Evolutionary conservation across 2,888 invertebrate species (phyloP).

Genomic region (Serripes groenlandicus): DNA sequence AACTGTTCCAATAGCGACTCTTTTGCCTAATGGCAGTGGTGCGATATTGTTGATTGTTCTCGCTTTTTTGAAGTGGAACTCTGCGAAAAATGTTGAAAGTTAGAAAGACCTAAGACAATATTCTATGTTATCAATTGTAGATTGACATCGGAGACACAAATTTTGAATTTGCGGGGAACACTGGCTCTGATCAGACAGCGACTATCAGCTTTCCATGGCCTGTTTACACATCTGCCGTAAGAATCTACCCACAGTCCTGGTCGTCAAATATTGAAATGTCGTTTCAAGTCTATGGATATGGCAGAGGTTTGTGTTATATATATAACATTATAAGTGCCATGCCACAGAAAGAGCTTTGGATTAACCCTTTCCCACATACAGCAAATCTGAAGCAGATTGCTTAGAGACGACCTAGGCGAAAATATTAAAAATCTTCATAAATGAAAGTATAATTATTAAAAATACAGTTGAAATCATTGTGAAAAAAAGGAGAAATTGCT

Average conservation of each 20-base stretch:
- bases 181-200: constrained; percentile 19
- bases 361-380: not conserved
- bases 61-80: too few species aligned
- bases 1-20: too few species aligned
- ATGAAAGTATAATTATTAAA: not conserved
- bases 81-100: too few species aligned
- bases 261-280: constrained; percentile 60
- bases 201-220: constrained; percentile 48
- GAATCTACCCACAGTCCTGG: constrained; percentile 60
- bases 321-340: not conserved
- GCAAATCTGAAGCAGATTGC: too few species aligned
- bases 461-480: not conserved
- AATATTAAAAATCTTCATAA: not conserved
- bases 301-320: constrained; percentile 46
- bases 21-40: too few species aligned
- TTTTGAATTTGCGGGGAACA: constrained; percentile 38
- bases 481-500: not conserved
- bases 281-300: constrained; percentile 67
- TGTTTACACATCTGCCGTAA: constrained; percentile 63
- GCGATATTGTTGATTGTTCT: too few species aligned
- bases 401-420: too few species aligned
- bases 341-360: not conserved
- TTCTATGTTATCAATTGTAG: constrained; percentile 6
- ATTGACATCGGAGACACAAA: constrained; percentile 32
- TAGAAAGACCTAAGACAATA: too few species aligned